Evolutionary conservation across 2,888 invertebrate genomes (phyloP).

Genomic region (Flabesymbios commensalis): DNA sequence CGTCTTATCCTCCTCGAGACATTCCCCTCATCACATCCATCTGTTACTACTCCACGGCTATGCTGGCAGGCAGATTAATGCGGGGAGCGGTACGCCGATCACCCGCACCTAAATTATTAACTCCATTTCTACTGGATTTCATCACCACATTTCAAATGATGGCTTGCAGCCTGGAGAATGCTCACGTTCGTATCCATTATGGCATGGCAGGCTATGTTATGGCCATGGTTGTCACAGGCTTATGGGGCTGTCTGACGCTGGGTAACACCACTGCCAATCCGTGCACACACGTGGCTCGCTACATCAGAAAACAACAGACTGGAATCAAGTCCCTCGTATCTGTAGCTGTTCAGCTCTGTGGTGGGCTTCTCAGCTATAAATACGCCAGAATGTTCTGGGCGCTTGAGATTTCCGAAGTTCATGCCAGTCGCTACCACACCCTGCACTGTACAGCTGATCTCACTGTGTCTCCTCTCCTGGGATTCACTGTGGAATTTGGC

Average conservation of each 20-base stretch:
- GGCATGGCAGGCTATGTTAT: background rate
- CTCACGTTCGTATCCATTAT: background rate
- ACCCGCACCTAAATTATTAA: background rate
- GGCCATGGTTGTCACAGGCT: background rate
- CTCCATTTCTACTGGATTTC: background rate
- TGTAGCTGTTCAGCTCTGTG: background rate
- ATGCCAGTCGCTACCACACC: background rate
- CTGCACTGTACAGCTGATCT: background rate
- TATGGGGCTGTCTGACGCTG: background rate
- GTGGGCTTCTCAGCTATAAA: background rate
- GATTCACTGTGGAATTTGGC: background rate
- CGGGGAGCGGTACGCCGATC: background rate
- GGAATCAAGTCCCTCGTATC: background rate
- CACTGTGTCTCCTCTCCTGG: background rate
- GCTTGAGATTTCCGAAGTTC: background rate
- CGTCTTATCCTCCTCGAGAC: no score
- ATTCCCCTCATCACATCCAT: background rate
- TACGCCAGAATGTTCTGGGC: background rate
- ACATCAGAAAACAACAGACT: background rate
- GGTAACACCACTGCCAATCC: background rate
- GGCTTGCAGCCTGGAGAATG: conserved; percentile 7
- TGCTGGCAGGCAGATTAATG: background rate
- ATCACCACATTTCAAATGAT: background rate
- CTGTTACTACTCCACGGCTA: background rate
- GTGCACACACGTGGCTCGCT: background rate